Conservation (phyloP, 2,888 invertebrate genomes). For the Pachymerium ferrugineum region DNA sequence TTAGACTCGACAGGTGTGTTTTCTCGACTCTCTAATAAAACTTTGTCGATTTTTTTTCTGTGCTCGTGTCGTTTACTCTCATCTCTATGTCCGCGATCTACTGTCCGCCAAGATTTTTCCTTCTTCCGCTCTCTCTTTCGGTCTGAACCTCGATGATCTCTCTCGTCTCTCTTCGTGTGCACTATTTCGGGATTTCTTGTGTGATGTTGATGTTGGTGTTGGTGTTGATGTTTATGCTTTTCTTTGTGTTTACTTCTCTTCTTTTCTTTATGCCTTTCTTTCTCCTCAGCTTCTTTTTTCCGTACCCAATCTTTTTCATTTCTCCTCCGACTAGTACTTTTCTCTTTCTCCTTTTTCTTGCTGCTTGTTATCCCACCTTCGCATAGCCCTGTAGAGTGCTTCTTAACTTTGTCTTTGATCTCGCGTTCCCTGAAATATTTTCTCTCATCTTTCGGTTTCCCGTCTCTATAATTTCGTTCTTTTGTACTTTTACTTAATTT, state of each 20-base stretch:
- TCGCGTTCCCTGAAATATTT: slow-evolving; percentile 44
- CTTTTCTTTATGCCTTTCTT: slow-evolving; percentile 42
- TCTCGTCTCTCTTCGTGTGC: slow-evolving; percentile 38
- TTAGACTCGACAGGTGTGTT: slow-evolving; percentile 53
- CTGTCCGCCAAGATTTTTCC: slow-evolving; percentile 38
- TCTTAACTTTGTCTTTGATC: slow-evolving; percentile 38
- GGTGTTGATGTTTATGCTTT: slow-evolving; percentile 37
- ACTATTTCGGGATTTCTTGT: background rate
- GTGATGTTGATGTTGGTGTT: too few species aligned
- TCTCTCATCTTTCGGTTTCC: slow-evolving; percentile 49
- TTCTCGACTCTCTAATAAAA: slow-evolving; percentile 32
- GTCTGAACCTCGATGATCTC: background rate
- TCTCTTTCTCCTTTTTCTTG: slow-evolving; percentile 2
- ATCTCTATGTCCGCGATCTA: slow-evolving; percentile 33
- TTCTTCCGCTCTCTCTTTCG: slow-evolving; percentile 38
- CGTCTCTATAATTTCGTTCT: slow-evolving; percentile 65
- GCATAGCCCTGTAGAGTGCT: background rate
- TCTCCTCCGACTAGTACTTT: background rate
- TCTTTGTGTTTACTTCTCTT: slow-evolving; percentile 33
- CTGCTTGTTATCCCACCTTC: background rate
- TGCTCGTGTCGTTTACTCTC: slow-evolving; percentile 36
- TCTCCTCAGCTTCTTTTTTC: slow-evolving; percentile 41
- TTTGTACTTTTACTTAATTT: slow-evolving; percentile 71
- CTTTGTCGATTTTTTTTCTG: slow-evolving; percentile 35
- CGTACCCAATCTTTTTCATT: background rate